Evolutionary conservation across 1,140 invertebrate species (phyloP), one percentile per base, ranked within the genome.

Genomic region (Sesamia nonagrioides): DNA sequence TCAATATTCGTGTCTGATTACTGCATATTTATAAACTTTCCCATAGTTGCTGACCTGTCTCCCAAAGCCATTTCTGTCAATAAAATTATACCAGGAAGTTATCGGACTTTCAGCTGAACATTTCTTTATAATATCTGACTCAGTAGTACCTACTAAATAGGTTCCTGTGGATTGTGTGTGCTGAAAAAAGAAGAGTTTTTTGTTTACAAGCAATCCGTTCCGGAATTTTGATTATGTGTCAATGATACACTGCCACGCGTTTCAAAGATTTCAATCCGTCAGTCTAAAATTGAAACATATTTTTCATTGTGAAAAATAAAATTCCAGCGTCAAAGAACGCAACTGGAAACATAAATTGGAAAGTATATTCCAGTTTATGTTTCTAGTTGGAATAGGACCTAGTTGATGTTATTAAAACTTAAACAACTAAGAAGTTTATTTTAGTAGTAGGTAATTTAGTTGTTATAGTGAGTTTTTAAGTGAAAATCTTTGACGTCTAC

Each of bases 151-250:
- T 27, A 27, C 13, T 13, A 21, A 58, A 58, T 4, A 6, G 21
- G 33, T 58, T 27, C 11, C 52, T 21, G 21, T 27, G 21, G 27
- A 0, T 58, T 4, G 7, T 21, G 7, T 21, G 18, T 21, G 2
- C 6, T 56, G 21, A 27, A 13, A 18, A 6, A 21, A 56, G n/a
- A n/a, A n/a, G n/a, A n/a, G n/a, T n/a, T n/a, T n/a, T n/a, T n/a
- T n/a, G n/a, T n/a, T n/a, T n/a, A n/a, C n/a, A 21, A 15, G 13
- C 61, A n/a, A 66, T 66, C 61, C 18, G 42, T 42, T 21, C 9
- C 17, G 61, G 61, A 42, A 21, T 66, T n/a, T 66, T 66, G 61
- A 66, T 66, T 42, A 66, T 0, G 35, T 42, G 56, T 60, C 21
- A 27, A 60, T 35, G 56, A 60, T 35, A 35, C 35, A 13, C 37